Conservation (phyloP, 2,113 vertebrate genomes). For the Tetrax tetrax region DNA sequence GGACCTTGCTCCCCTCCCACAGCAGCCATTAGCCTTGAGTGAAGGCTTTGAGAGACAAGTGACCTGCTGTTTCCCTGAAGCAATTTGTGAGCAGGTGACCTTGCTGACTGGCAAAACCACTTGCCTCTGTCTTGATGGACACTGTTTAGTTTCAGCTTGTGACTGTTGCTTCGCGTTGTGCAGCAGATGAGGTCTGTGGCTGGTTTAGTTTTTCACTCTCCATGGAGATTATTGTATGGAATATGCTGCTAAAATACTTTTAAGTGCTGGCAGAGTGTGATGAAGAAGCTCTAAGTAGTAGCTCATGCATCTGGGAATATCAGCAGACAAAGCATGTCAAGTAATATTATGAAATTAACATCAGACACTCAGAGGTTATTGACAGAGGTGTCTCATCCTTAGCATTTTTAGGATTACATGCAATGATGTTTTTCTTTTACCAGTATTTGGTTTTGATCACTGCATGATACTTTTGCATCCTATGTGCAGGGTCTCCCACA, state of each 20-base stretch:
- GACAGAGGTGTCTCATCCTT: not conserved
- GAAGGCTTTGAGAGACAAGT: not conserved
- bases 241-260: not conserved
- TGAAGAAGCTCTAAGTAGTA: not conserved
- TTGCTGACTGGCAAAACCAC: not conserved
- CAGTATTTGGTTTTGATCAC: not conserved
- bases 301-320: not conserved
- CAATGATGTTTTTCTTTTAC: not conserved
- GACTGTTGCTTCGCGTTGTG: not conserved
- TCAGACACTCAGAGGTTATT: not conserved
- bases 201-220: accelerated
- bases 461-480: not conserved
- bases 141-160: not conserved
- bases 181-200: accelerated
- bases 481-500: accelerated
- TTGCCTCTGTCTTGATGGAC: not conserved
- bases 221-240: not conserved
- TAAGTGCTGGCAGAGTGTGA: not conserved
- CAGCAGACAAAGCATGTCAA: not conserved
- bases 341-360: not conserved
- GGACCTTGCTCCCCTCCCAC: not conserved
- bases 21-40: not conserved
- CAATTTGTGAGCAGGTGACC: not conserved
- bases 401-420: not conserved
- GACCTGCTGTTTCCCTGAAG: not conserved